A percentile compares a stretch with the other conserved stretches of the same genome.
Evolutionary conservation across 92 coral and sea anemone species (phyloP).

Genomic region (Actinernus sp.): DNA sequence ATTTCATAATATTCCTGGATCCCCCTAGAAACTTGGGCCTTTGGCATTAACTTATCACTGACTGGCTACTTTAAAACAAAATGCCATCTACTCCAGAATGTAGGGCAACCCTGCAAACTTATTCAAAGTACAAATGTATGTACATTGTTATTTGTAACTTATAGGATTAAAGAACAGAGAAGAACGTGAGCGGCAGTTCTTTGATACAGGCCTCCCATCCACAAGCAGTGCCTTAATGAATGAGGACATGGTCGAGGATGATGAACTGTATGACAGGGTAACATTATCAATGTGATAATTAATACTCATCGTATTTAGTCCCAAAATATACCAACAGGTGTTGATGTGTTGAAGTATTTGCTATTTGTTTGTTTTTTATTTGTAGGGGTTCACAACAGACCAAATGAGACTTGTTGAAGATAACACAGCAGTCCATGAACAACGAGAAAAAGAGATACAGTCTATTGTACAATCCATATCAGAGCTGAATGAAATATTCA

Average conservation of each 20-base stretch:
- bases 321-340: neutral
- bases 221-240: constrained; percentile 97
- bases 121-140: no score
- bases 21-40: no score
- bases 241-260: constrained; percentile 90
- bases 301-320: neutral
- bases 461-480: constrained; percentile 93
- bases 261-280: constrained; percentile 94
- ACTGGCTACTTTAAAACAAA: no score
- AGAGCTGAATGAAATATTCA: constrained; percentile 94
- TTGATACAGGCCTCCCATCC: constrained; percentile 93
- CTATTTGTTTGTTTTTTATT: no score
- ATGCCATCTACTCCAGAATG: no score
- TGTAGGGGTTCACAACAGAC: constrained; percentile 92
- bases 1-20: no score
- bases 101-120: no score
- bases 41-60: no score
- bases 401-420: constrained; percentile 96
- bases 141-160: neutral
- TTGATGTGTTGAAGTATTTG: neutral
- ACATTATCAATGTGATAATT: constrained; percentile 1
- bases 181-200: constrained; percentile 93
- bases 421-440: constrained; percentile 80
- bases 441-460: constrained; percentile 96
- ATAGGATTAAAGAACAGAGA: constrained; percentile 92